Evolutionary conservation across 2,113 vertebrate genomes (phyloP).

Genomic region (Excalfactoria chinensis): DNA sequence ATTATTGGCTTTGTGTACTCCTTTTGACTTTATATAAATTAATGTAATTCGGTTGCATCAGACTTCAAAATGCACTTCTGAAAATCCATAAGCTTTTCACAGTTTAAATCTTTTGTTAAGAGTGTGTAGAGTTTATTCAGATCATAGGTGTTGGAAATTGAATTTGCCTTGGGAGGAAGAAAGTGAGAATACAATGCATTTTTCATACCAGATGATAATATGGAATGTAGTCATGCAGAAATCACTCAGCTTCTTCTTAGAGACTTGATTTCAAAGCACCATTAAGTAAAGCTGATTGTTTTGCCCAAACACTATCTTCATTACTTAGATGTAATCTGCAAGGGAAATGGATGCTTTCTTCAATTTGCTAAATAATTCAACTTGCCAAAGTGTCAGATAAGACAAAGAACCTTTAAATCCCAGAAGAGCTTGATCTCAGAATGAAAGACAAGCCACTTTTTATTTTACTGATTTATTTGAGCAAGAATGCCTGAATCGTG

Average conservation of each 20-base stretch:
- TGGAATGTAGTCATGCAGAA: constrained; percentile 44
- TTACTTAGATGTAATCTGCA: constrained; percentile 65
- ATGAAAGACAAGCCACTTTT: constrained; percentile 42
- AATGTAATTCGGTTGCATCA: background rate
- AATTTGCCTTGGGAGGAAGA: constrained; percentile 33
- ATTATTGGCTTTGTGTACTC: background rate
- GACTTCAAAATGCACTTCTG: constrained; percentile 1
- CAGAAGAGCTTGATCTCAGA: constrained; percentile 36
- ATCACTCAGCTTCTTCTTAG: constrained; percentile 29
- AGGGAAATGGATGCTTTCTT: constrained; percentile 58
- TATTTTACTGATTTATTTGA: constrained; percentile 56
- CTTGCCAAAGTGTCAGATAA: constrained; percentile 46
- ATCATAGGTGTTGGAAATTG: constrained; percentile 27
- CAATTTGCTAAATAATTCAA: constrained; percentile 56
- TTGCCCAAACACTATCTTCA: constrained; percentile 45
- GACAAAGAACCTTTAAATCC: constrained; percentile 67
- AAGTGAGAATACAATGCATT: constrained; percentile 52
- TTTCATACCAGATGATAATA: constrained; percentile 57
- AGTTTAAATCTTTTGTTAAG: background rate
- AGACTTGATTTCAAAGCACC: constrained; percentile 16
- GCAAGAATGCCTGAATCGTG: constrained; percentile 38
- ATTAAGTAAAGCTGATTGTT: constrained; percentile 48
- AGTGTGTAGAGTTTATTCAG: constrained; percentile 30
- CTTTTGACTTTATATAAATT: background rate
- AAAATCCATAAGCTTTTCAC: constrained; percentile 36